These are phyloP conservation scores for Phasia obesa DNA, from an alignment of 2,888 invertebrate species.

Conservation along the genomic window DNA sequence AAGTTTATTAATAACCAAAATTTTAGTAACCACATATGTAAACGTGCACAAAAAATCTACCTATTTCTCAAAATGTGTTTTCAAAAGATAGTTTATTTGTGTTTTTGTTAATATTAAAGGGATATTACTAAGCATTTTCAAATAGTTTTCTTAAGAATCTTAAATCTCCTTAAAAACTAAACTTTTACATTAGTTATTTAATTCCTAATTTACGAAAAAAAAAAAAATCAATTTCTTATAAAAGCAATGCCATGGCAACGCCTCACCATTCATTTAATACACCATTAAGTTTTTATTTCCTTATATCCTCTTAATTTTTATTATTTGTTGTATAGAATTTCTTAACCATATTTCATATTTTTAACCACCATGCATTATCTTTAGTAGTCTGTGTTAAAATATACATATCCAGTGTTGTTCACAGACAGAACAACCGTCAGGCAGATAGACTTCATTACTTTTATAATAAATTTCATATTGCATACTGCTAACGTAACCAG, in stretches of 20 bases:
- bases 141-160: no score
- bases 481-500: neutral
- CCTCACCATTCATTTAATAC: slow-evolving; percentile 20
- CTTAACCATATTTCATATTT: slow-evolving; percentile 52
- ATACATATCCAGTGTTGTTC: neutral
- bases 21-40: no score
- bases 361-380: slow-evolving; percentile 46
- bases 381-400: slow-evolving; percentile 7
- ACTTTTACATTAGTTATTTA: neutral
- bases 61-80: no score
- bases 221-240: neutral
- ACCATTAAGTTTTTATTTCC: neutral
- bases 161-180: neutral
- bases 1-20: no score
- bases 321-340: neutral
- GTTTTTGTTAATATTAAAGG: no score
- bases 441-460: slow-evolving; percentile 55
- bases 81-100: no score
- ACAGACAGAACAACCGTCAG: neutral
- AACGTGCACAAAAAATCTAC: no score
- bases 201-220: neutral
- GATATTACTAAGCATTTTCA: no score
- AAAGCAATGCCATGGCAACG: slow-evolving; percentile 23
- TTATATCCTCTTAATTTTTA: neutral
- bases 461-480: slow-evolving; percentile 44